Conservation (phyloP, 1,140 invertebrate species). For the Philotrypesis tridentata region DNA sequence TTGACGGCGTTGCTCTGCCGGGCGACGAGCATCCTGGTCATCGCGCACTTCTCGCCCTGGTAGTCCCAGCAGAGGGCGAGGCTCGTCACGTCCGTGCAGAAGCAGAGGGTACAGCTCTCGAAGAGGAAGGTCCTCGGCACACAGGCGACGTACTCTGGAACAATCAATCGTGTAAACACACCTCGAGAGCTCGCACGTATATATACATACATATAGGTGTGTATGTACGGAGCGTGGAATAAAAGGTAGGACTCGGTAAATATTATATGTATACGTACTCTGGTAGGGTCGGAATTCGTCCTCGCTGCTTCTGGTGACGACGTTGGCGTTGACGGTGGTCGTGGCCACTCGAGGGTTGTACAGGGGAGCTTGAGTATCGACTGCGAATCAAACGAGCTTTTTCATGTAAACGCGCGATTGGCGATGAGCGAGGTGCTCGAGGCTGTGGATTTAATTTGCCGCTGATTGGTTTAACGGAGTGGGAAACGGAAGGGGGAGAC, state of each 20-base stretch:
- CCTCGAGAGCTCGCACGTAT: too few species aligned
- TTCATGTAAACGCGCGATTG: not conserved
- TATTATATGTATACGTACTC: conserved; percentile 22
- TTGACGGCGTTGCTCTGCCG: conserved; percentile 23
- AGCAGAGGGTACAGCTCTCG: conserved; percentile 35
- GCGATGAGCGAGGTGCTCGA: not conserved
- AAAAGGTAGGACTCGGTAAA: too few species aligned
- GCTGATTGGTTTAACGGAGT: too few species aligned
- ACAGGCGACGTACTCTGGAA: conserved; percentile 30
- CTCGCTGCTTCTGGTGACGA: too few species aligned
- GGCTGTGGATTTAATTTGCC: not conserved
- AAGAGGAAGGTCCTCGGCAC: conserved; percentile 32
- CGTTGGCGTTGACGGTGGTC: not conserved
- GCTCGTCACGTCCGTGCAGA: conserved; percentile 39
- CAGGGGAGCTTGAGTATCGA: not conserved
- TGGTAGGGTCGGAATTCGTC: conserved; percentile 16
- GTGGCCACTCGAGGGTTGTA: not conserved
- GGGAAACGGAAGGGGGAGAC: too few species aligned
- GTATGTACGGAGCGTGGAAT: too few species aligned
- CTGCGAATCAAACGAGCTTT: conserved; percentile 4
- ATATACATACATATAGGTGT: too few species aligned
- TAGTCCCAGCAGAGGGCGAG: conserved; percentile 41
- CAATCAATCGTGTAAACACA: not conserved
- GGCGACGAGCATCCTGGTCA: conserved; percentile 29
- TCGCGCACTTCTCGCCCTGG: conserved; percentile 17